phyloP scores from a whole-genome alignment of 2,113 vertebrate genomes.

The Theristicus caerulescens region DNA sequence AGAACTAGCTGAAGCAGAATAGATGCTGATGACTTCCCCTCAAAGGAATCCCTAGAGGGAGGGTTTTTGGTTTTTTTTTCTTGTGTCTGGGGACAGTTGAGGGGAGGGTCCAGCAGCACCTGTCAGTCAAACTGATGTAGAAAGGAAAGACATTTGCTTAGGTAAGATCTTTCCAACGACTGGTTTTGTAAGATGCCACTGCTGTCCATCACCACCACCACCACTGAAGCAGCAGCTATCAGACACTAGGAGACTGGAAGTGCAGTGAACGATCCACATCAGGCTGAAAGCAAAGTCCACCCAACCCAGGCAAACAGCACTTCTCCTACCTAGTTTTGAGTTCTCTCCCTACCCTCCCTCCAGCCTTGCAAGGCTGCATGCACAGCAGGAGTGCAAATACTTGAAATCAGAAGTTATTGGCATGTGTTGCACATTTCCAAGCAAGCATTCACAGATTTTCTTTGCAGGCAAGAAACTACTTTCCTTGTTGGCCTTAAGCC shows the following conservation, averaged over 20 bases:
- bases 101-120: not conserved
- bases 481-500: not conserved
- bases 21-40: not conserved
- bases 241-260: not conserved
- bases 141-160: not conserved
- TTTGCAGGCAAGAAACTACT: not conserved
- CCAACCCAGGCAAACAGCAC: not conserved
- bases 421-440: not conserved
- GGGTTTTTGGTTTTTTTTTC: not conserved
- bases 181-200: not conserved
- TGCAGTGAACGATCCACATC: not conserved
- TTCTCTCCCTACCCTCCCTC: not conserved
- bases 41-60: not conserved
- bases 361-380: not conserved
- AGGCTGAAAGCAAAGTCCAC: not conserved
- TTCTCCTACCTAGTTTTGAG: not conserved
- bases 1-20: not conserved
- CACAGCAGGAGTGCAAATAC: not conserved
- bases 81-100: not conserved
- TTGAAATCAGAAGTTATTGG: not conserved
- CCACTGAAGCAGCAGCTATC: not conserved
- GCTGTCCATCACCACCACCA: not conserved
- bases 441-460: not conserved
- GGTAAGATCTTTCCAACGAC: not conserved
- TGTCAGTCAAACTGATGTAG: not conserved